These are phyloP conservation scores for Microvelia longipes DNA, from an alignment of 1,140 invertebrate species.

Conservation along the genomic window DNA sequence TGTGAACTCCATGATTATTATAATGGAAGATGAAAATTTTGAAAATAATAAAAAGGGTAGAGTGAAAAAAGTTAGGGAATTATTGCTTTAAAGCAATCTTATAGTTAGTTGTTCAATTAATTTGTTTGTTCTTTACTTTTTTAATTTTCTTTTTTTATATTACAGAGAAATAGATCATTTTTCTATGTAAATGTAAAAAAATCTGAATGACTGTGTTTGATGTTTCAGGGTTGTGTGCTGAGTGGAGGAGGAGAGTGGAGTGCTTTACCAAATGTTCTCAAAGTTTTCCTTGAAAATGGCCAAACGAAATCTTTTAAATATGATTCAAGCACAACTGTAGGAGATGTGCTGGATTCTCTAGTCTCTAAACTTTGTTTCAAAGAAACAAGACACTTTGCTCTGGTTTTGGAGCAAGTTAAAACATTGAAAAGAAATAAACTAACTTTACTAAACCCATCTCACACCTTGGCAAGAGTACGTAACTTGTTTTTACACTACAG, in stretches of 20 bases:
- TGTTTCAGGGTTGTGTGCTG: constrained; percentile 54
- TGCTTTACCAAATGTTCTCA: constrained; percentile 77
- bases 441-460: constrained; percentile 63
- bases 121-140: too few species aligned
- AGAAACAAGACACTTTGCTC: constrained; percentile 65
- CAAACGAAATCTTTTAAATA: constrained; percentile 96
- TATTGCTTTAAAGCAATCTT: too few species aligned
- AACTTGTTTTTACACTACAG: too few species aligned
- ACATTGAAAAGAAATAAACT: constrained; percentile 67
- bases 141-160: too few species aligned
- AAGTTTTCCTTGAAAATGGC: constrained; percentile 85
- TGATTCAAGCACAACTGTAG: constrained; percentile 72
- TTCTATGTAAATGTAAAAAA: too few species aligned
- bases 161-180: too few species aligned
- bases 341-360: constrained; percentile 69
- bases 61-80: too few species aligned
- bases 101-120: too few species aligned
- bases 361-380: constrained; percentile 71
- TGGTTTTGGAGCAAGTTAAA: constrained; percentile 81
- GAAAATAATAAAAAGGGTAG: too few species aligned
- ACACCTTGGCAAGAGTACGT: constrained; percentile 71
- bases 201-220: too few species aligned
- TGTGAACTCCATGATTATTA: too few species aligned
- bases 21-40: too few species aligned
- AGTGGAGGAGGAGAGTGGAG: constrained; percentile 58